phyloP scores from a whole-genome alignment of 2,797 vertebrate species.

The Sebastes aleutianus region DNA sequence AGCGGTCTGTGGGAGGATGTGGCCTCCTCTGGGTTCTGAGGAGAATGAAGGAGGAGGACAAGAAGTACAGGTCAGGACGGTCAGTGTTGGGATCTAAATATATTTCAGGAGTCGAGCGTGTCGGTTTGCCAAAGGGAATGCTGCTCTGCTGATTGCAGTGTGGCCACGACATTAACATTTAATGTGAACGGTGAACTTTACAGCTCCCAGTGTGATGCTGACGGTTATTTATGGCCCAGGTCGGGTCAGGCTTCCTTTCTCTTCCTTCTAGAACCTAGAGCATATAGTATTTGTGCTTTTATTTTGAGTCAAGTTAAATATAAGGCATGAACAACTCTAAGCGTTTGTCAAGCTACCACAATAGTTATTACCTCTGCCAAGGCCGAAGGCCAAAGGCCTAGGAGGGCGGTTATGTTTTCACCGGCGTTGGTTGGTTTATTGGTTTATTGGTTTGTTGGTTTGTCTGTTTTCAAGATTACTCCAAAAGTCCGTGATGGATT shows the following conservation, averaged over 20 bases:
- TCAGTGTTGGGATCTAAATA: neutral
- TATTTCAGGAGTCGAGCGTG: neutral
- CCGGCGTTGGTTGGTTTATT: no score
- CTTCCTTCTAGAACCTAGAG: neutral
- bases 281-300: neutral
- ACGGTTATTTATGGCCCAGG: slow-evolving; percentile 2
- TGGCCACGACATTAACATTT: slow-evolving; percentile 22
- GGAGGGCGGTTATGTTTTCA: no score
- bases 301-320: neutral
- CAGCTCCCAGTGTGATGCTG: slow-evolving; percentile 2
- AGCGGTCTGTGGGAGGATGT: no score
- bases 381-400: no score
- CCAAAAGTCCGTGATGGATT: no score
- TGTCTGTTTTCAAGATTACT: no score
- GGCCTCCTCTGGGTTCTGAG: no score
- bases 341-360: neutral
- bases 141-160: neutral
- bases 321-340: neutral
- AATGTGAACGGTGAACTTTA: slow-evolving; percentile 28
- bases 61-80: neutral
- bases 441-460: no score
- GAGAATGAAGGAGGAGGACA: neutral
- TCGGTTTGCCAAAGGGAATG: neutral
- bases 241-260: neutral
- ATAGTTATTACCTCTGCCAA: no score